These are phyloP conservation scores for Poicephalus meyeri DNA, from an alignment of 2,113 vertebrate species.

Conservation along the genomic window DNA sequence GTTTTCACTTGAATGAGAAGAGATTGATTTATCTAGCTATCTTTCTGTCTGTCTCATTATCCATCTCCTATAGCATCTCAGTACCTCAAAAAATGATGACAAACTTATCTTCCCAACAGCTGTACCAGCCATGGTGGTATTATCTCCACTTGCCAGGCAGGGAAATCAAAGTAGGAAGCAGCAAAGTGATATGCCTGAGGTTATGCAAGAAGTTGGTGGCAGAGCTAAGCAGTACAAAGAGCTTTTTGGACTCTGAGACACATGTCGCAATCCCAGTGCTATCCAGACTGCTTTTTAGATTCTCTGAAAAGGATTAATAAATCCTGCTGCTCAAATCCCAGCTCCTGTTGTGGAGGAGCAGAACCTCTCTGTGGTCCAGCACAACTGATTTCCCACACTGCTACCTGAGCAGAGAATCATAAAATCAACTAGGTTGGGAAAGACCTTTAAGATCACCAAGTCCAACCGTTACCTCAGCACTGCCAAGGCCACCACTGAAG, in stretches of 20 bases:
- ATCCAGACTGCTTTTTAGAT: neutral
- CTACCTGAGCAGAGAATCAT: neutral
- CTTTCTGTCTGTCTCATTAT: constrained; percentile 58
- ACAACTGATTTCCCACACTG: accelerated
- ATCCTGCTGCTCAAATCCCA: neutral
- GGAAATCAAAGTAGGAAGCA: constrained; percentile 19
- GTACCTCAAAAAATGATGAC: constrained; percentile 8
- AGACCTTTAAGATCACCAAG: neutral
- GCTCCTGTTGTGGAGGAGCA: neutral
- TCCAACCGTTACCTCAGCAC: neutral
- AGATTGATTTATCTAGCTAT: constrained; percentile 65
- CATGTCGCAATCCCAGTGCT: neutral
- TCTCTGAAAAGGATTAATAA: neutral
- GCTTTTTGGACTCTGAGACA: neutral
- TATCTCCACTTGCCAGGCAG: constrained; percentile 38
- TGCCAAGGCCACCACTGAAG: neutral
- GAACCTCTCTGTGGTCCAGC: neutral
- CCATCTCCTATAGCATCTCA: constrained; percentile 17
- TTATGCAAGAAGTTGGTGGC: neutral
- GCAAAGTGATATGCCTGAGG: constrained; percentile 30
- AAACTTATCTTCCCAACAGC: constrained; percentile 34
- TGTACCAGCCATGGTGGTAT: neutral
- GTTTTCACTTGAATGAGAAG: constrained; percentile 49
- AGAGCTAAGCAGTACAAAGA: neutral
- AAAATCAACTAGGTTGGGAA: neutral